Base-by-base conservation (phyloP, 2,888 invertebrate species). In the Ypsolopha sequella region DNA sequence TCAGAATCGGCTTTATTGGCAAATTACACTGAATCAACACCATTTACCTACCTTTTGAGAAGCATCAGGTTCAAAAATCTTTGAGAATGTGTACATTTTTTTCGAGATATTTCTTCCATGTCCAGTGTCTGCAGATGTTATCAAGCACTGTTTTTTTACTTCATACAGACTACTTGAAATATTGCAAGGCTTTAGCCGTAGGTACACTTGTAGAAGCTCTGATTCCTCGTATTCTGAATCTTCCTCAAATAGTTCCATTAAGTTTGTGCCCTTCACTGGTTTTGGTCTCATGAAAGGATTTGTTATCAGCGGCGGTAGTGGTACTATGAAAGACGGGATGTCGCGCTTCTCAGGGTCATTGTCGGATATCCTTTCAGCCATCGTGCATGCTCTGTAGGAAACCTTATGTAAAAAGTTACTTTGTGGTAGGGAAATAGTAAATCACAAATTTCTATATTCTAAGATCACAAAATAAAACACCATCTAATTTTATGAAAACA, bases 131-230 rank as follows among this genome's bases (percentile, higher is more conserved):
- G 66, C 58, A 1, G 76, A 86, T 58, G 75, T 81, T 9, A 84
- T 66, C 56, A 82, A 60, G 60, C 73, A 85, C 61, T 58, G 77
- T 55, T 76, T 73, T 6, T 64, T 68, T 41, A 86, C 70, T 58
- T 84, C 81, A 52, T 86, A 86, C 53, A 82, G 57, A 54, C 73
- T 72, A 53, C 63, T 81, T 0, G 64, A 65, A 41, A 62, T 62
- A 45, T 68, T 69, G 52, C 73, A 74, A 0, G 89, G 88, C 58
- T 88, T 88, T 52, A 90, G 60, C 49, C 89, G 75, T 45, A 90
- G 65, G 56, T 87, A 89, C 8, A 89, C 89, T 62, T 88, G 84
- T 6, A 89, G 76, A 51, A 77, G 62, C 49, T 85, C 86, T 0
- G 76, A 69, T 51, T 78, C 81, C 1, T 80, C 81, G 47, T 61